These are phyloP conservation scores for Cheumatopsyche charites DNA, from an alignment of 1,140 invertebrate genomes.

Conservation along the genomic window DNA sequence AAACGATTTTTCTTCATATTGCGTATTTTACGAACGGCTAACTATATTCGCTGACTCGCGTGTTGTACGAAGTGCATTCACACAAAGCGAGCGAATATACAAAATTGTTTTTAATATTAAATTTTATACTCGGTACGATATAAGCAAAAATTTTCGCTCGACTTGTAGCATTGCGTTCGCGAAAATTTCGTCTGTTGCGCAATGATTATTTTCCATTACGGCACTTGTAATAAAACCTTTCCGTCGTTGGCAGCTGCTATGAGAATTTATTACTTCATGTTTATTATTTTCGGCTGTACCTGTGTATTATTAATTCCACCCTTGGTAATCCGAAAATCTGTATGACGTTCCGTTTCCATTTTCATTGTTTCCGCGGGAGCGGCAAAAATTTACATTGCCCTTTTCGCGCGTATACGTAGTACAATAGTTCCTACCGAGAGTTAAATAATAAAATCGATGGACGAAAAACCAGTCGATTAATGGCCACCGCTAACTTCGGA, in stretches of 20 bases:
- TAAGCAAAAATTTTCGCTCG: conserved; percentile 1
- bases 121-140: no score
- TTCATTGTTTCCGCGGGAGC: conserved; percentile 21
- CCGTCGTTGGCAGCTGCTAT: conserved; percentile 38
- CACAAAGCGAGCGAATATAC: no score
- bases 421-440: neutral
- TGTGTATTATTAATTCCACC: conserved; percentile 32
- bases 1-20: no score
- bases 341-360: conserved; percentile 30
- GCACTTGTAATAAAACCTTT: conserved; percentile 36
- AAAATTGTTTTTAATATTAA: no score
- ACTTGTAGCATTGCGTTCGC: conserved; percentile 13
- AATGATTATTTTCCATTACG: conserved; percentile 43
- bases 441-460: conserved; percentile 4
- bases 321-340: conserved; percentile 36
- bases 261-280: conserved; percentile 44
- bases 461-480: conserved; percentile 18
- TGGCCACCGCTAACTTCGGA: conserved; percentile 17
- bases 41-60: no score
- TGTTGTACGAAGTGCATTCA: no score
- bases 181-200: conserved; percentile 21
- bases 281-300: conserved; percentile 44
- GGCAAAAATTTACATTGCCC: conserved; percentile 3
- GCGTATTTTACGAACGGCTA: no score
- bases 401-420: neutral